These are phyloP conservation scores for Phycodurus eques DNA, from an alignment of 2,113 vertebrate genomes.

Conservation along the genomic window DNA sequence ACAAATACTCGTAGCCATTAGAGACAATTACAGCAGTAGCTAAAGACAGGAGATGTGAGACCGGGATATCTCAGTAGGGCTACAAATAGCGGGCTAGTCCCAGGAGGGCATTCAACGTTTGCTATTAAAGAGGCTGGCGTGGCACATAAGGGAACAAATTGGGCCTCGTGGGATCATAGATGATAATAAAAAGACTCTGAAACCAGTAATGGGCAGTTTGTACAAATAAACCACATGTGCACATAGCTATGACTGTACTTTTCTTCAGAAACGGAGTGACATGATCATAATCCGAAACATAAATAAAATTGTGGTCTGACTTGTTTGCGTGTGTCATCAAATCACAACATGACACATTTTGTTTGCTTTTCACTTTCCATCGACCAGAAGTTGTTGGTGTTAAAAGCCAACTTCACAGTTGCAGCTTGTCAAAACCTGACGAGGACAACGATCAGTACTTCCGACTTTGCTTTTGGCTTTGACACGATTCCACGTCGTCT, in stretches of 20 bases:
- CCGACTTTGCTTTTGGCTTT: no score
- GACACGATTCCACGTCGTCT: no score
- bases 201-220: not conserved
- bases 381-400: no score
- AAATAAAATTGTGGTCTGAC: not conserved
- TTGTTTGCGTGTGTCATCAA: not conserved
- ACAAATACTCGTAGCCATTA: slow-evolving; percentile 49
- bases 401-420: no score
- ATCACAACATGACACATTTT: no score
- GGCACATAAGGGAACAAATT: slow-evolving; percentile 24
- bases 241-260: not conserved
- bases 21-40: slow-evolving; percentile 46
- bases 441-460: no score
- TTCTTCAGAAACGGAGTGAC: not conserved
- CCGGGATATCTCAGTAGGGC: slow-evolving; percentile 25
- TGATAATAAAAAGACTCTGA: not conserved
- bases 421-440: no score
- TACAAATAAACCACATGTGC: not conserved
- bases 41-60: slow-evolving; percentile 43
- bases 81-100: slow-evolving; percentile 37
- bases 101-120: slow-evolving; percentile 27
- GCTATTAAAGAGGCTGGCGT: slow-evolving; percentile 4
- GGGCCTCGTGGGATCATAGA: not conserved
- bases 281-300: not conserved
- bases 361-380: no score